These are phyloP conservation scores for Spheniscus mendiculus DNA, from an alignment of 2,113 vertebrate species.

Conservation along the genomic window DNA sequence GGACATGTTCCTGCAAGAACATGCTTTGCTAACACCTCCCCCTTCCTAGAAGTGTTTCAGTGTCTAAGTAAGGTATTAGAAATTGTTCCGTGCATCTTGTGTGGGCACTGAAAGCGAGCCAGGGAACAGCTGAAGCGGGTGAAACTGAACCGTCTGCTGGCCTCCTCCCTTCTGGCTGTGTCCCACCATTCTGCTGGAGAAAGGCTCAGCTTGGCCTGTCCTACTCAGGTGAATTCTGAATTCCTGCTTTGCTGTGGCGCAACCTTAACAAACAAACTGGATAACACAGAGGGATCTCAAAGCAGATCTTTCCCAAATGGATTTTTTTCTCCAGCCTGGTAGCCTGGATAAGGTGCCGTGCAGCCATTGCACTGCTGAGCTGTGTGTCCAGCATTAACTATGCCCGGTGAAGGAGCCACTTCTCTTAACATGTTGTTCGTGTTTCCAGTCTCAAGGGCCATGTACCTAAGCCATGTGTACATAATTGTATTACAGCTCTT, in stretches of 20 bases:
- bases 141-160: accelerated
- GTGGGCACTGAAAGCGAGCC: neutral
- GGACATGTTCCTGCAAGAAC: neutral
- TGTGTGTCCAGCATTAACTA: neutral
- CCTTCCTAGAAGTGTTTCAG: neutral
- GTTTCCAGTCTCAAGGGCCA: neutral
- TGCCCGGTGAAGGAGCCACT: accelerated
- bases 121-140: neutral
- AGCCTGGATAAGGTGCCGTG: neutral
- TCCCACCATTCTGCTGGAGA: neutral
- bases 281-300: neutral
- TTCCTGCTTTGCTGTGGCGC: neutral
- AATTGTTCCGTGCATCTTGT: neutral
- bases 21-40: neutral
- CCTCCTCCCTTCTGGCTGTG: neutral
- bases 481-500: neutral
- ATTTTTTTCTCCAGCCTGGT: neutral
- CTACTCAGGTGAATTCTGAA: neutral
- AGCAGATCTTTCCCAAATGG: neutral
- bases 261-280: neutral
- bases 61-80: neutral
- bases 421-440: accelerated
- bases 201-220: neutral
- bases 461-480: accelerated
- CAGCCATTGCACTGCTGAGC: neutral